Conservation (phyloP, 2,113 vertebrate species). For the Rhynchomys soricoides region DNA sequence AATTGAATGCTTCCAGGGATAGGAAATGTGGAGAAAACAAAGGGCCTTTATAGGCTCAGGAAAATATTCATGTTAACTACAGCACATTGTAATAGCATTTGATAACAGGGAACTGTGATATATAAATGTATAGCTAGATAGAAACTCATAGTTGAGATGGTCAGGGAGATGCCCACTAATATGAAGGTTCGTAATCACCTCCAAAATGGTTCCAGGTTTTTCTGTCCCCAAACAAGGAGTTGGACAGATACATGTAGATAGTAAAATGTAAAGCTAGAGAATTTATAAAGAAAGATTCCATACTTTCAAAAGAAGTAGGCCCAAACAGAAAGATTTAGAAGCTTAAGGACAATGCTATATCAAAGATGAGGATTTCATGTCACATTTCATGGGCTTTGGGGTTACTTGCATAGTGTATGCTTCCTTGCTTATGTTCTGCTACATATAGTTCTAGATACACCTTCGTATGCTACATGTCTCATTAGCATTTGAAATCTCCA, state of each 20-base stretch:
- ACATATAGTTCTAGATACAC: neutral
- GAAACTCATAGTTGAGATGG: constrained; percentile 30
- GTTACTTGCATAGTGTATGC: neutral
- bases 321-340: neutral
- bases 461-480: neutral
- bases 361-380: no score
- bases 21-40: neutral
- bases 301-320: neutral
- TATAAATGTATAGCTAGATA: neutral
- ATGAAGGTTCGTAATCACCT: neutral
- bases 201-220: neutral
- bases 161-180: neutral
- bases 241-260: neutral
- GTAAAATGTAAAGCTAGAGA: neutral
- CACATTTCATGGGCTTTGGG: neutral
- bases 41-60: neutral
- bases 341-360: no score
- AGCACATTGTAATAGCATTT: constrained; percentile 18
- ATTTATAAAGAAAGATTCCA: neutral
- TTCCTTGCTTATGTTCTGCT: neutral
- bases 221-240: neutral
- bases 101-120: neutral
- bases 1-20: constrained; percentile 12
- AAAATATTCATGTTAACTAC: constrained; percentile 28
- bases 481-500: neutral